phyloP scores from a whole-genome alignment of 1,140 invertebrate species.

The Bombus pascuorum region DNA sequence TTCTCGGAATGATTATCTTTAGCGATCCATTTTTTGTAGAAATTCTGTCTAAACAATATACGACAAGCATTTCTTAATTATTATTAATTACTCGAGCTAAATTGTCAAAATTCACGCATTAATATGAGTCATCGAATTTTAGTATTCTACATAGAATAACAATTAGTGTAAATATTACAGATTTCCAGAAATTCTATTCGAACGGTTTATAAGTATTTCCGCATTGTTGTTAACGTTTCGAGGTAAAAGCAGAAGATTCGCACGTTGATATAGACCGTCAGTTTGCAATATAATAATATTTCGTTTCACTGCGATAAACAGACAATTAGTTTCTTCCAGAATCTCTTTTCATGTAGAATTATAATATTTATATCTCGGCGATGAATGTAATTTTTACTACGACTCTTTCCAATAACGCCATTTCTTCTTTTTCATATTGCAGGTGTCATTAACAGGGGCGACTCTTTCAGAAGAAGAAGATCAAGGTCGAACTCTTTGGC shows the following conservation, averaged over 20 bases:
- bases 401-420: too few species aligned
- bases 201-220: not conserved
- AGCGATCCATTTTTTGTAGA: not conserved
- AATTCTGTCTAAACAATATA: not conserved
- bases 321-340: not conserved
- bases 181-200: too few species aligned
- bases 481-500: slow-evolving; percentile 89
- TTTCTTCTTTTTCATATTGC: slow-evolving; percentile 46
- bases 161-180: too few species aligned
- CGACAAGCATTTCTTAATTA: not conserved
- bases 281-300: too few species aligned
- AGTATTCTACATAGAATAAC: too few species aligned
- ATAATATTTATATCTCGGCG: too few species aligned
- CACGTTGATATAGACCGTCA: too few species aligned
- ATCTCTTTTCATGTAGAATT: not conserved
- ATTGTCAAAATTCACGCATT: not conserved
- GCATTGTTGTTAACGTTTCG: not conserved
- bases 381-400: too few species aligned
- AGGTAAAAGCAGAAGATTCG: too few species aligned
- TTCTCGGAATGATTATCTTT: not conserved
- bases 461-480: slow-evolving; percentile 91
- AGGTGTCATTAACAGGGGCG: slow-evolving; percentile 95
- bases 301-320: too few species aligned
- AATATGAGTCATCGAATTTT: too few species aligned
- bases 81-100: not conserved